Evolutionary conservation across 2,888 invertebrate species (phyloP).

Genomic region (Glomeris marginata): DNA sequence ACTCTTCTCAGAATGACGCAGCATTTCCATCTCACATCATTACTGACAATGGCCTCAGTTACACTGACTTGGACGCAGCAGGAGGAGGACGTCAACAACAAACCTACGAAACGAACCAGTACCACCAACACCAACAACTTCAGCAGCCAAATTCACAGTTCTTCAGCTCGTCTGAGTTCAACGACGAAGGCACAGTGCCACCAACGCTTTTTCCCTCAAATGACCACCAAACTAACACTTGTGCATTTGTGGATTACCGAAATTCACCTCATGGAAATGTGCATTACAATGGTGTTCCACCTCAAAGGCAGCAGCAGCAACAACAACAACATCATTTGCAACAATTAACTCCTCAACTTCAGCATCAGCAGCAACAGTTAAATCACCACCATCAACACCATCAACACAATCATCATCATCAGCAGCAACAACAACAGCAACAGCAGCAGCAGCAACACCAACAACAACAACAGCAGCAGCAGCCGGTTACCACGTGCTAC

Average conservation of each 20-base stretch:
- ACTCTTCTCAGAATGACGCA: too few relatives aligned
- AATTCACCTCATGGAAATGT: constrained; percentile 19
- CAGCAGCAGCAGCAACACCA: constrained; percentile 35
- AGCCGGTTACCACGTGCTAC: constrained; percentile 32
- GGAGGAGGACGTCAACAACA: constrained; percentile 16
- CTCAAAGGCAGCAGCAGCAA: constrained; percentile 21
- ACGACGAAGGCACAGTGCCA: constrained; percentile 6
- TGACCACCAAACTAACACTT: too few relatives aligned
- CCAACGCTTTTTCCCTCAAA: neutral
- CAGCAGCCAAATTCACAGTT: constrained; percentile 15
- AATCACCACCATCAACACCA: constrained; percentile 12
- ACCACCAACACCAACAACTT: constrained; percentile 3
- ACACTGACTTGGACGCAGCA: constrained; percentile 59
- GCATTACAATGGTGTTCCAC: constrained; percentile 13
- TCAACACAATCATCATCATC: constrained; percentile 3
- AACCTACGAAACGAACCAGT: constrained; percentile 14
- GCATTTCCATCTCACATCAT: constrained; percentile 9
- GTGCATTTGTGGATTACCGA: neutral
- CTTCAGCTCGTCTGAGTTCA: constrained; percentile 9
- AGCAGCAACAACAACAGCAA: constrained; percentile 16
- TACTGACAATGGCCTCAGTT: constrained; percentile 67
- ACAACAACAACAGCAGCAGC: constrained; percentile 29
- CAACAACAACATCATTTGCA: constrained; percentile 20
- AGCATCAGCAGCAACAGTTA: constrained; percentile 14
- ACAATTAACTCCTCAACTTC: too few relatives aligned